Evolutionary conservation across 2,113 vertebrate genomes (phyloP).

Genomic region (Pleuronectes platessa): DNA sequence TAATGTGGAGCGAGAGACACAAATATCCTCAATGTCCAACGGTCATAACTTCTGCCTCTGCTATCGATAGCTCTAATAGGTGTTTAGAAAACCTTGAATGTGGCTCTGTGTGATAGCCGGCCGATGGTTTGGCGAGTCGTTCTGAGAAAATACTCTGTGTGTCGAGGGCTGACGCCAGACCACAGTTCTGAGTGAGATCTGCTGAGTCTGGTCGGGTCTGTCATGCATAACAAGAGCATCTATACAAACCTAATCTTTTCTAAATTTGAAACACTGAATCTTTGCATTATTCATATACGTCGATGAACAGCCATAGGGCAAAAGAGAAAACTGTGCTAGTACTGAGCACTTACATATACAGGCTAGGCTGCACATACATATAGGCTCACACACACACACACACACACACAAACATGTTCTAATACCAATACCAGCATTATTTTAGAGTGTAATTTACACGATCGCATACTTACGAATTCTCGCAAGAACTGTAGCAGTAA

Average conservation of each 20-base stretch:
- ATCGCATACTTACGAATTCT: too few species aligned
- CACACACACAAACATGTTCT: too few species aligned
- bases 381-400: too few species aligned
- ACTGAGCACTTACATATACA: too few species aligned
- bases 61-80: conserved; percentile 63
- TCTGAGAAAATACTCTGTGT: too few species aligned
- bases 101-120: not conserved
- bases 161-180: too few species aligned
- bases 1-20: conserved; percentile 63
- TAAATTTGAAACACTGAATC: not conserved
- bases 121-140: not conserved
- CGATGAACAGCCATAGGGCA: not conserved
- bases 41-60: conserved; percentile 63
- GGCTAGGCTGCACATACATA: too few species aligned
- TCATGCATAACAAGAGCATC: not conserved
- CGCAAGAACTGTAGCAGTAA: too few species aligned
- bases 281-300: not conserved
- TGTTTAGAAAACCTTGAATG: conserved; percentile 57
- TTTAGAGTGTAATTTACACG: too few species aligned
- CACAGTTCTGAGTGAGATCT: too few species aligned
- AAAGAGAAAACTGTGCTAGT: not conserved
- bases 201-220: too few species aligned
- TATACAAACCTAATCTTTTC: not conserved
- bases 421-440: too few species aligned
- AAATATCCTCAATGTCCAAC: conserved; percentile 59